These are phyloP conservation scores for Trachelus troglodyta DNA, from an alignment of 2,888 invertebrate species.

Conservation along the genomic window DNA sequence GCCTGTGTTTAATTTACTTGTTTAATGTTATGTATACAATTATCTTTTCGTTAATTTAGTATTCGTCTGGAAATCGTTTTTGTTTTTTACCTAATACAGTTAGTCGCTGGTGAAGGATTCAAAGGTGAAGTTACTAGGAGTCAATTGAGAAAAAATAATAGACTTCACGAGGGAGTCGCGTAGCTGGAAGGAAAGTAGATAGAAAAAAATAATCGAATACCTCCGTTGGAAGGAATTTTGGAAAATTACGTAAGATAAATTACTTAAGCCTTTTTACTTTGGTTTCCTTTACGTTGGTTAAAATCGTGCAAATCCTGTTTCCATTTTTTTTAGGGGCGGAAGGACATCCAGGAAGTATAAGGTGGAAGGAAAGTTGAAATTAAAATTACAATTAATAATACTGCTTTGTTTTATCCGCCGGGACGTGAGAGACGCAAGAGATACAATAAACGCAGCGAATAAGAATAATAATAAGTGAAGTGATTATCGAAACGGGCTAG, in stretches of 20 bases:
- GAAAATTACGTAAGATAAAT: too few relatives aligned
- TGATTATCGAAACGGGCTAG: not conserved
- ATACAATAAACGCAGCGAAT: not conserved
- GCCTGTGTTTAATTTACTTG: not conserved
- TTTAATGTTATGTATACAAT: not conserved
- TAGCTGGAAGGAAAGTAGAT: too few relatives aligned
- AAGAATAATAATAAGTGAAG: not conserved
- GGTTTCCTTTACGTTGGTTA: not conserved
- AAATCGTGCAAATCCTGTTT: not conserved
- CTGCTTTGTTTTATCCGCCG: conserved; percentile 41
- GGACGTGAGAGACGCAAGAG: conserved; percentile 6
- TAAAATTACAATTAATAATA: conserved; percentile 52
- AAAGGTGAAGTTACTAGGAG: not conserved
- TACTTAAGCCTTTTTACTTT: not conserved
- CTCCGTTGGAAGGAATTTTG: too few relatives aligned
- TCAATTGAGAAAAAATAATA: not conserved
- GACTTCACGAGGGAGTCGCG: not conserved
- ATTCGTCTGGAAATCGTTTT: not conserved
- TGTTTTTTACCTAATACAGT: not conserved
- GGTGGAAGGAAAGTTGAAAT: not conserved
- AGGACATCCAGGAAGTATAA: conserved; percentile 6
- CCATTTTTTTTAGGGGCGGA: conserved; percentile 2
- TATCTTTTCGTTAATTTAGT: not conserved
- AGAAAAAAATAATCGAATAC: too few relatives aligned
- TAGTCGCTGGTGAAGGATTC: not conserved